phyloP scores from a whole-genome alignment of 2,888 invertebrate species.

The Limenitis camilla region DNA sequence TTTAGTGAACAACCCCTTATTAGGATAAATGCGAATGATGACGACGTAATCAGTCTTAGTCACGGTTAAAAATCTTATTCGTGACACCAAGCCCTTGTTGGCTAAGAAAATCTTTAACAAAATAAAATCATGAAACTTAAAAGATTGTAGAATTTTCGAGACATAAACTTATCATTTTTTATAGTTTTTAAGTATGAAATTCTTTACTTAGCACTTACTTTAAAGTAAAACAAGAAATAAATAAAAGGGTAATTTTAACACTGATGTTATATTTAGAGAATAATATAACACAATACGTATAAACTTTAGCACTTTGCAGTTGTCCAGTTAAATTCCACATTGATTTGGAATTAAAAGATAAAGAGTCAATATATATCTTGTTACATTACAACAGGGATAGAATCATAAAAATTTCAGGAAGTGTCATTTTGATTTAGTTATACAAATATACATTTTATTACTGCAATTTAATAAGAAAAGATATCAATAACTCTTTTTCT shows the following conservation, averaged over 20 bases:
- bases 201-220: too few relatives aligned
- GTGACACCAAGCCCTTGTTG: neutral
- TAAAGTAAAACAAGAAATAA: neutral
- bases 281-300: neutral
- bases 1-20: constrained; percentile 4
- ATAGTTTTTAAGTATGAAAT: too few relatives aligned
- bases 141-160: too few relatives aligned
- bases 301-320: constrained; percentile 13
- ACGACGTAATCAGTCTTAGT: constrained; percentile 7
- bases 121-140: too few relatives aligned
- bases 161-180: too few relatives aligned
- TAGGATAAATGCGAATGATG: constrained; percentile 3
- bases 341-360: constrained; percentile 29
- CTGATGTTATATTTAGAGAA: neutral
- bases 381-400: constrained; percentile 1
- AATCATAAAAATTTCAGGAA: neutral
- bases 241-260: neutral
- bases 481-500: too few relatives aligned
- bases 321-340: constrained; percentile 24
- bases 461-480: too few relatives aligned
- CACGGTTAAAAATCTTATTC: neutral
- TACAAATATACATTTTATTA: too few relatives aligned
- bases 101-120: too few relatives aligned
- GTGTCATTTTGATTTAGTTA: neutral
- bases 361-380: constrained; percentile 40